Conservation (phyloP, 2,888 invertebrate genomes). For the Desoria tigrina region DNA sequence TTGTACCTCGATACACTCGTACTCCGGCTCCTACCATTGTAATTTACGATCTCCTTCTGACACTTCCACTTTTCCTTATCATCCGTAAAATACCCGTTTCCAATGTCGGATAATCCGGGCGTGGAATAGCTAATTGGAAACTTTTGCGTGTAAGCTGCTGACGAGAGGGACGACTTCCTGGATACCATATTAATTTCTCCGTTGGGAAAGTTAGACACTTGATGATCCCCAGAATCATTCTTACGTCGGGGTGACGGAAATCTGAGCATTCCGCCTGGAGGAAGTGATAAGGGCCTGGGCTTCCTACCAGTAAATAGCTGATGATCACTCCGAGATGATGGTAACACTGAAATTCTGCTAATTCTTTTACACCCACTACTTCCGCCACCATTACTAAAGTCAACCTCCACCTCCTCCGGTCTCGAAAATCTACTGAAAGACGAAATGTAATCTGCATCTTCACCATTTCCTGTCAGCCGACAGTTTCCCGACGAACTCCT, state of each 20-base stretch:
- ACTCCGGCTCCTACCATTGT: slow-evolving; percentile 3
- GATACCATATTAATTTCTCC: slow-evolving; percentile 23
- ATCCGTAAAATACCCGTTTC: not conserved
- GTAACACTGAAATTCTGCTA: slow-evolving; percentile 17
- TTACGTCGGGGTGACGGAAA: slow-evolving; percentile 24
- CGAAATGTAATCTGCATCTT: not conserved
- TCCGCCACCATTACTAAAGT: not conserved
- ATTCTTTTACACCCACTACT: not conserved
- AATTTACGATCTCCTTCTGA: slow-evolving; percentile 1
- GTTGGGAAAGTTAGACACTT: not conserved
- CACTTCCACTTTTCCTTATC: not conserved
- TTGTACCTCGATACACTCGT: not conserved
- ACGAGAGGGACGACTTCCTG: slow-evolving; percentile 22
- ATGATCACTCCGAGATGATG: slow-evolving; percentile 47
- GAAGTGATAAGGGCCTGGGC: slow-evolving; percentile 48
- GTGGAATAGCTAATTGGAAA: slow-evolving; percentile 51
- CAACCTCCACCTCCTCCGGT: not conserved
- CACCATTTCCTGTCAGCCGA: not conserved
- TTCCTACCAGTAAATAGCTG: slow-evolving; percentile 50
- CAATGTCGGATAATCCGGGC: slow-evolving; percentile 22
- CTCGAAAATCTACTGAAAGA: not conserved
- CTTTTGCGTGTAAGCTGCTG: slow-evolving; percentile 49
- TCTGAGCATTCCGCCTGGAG: slow-evolving; percentile 34
- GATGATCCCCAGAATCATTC: slow-evolving; percentile 5
- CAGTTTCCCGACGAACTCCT: slow-evolving; percentile 15